phyloP scores from a whole-genome alignment of 1,140 invertebrate species.

The Streblospio benedicti region DNA sequence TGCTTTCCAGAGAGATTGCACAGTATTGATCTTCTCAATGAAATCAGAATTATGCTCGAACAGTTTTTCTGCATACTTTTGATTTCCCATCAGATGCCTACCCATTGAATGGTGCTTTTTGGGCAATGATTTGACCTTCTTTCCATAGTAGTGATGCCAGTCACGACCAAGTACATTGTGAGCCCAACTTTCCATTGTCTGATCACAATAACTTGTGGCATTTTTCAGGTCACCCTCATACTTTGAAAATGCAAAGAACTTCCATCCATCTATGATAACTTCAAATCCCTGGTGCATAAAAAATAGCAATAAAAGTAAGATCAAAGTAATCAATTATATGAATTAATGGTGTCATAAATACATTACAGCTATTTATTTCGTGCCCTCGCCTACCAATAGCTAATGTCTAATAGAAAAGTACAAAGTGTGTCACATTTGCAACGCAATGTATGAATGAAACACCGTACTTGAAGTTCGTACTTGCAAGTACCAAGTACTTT shows the following conservation, averaged over 20 bases:
- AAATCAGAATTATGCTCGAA: slow-evolving; percentile 28
- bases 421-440: no score
- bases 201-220: slow-evolving; percentile 44
- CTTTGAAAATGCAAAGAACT: slow-evolving; percentile 50
- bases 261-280: slow-evolving; percentile 39
- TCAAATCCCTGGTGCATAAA: slow-evolving; percentile 37
- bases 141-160: slow-evolving; percentile 46
- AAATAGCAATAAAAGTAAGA: not conserved
- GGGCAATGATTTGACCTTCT: slow-evolving; percentile 24
- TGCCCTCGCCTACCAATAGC: no score
- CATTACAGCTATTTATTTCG: no score
- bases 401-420: no score
- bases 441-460: no score
- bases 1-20: slow-evolving; percentile 48
- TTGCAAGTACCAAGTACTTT: no score
- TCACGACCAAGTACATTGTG: slow-evolving; percentile 47
- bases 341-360: no score
- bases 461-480: no score
- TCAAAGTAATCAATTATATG: no score
- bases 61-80: not conserved
- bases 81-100: no score
- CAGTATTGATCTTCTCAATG: slow-evolving; percentile 45
- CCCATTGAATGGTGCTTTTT: no score
- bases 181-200: slow-evolving; percentile 47
- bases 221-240: slow-evolving; percentile 34